Base-by-base conservation (phyloP, 2,797 vertebrate species). In the Pipistrellus pipistrellus region DNA sequence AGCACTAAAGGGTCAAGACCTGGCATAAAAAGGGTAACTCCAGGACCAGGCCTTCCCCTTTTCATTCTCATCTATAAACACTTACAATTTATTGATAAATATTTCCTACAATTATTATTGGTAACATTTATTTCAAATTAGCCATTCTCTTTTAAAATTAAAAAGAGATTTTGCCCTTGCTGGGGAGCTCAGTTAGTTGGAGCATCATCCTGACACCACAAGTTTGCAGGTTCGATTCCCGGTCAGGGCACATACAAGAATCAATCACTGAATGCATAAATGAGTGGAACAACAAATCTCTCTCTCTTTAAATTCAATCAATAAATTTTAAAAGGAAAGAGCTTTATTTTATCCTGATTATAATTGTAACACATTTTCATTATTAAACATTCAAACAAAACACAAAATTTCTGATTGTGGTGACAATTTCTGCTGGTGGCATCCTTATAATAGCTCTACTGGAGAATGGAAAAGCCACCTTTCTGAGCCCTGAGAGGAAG, bases 321-420 rank as follows among this genome's bases (percentile, higher is more conserved):
- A 64, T n/a, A 64, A n/a, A n/a, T 64, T 64, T 64, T 64, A 15
- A n/a, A 64, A 62, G 25, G 27, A 64, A 64, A 71, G 68, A 76
- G 20, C 23, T 88, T 81, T 88, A n/a, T 68, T 88, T 78, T 82
- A 53, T 62, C 35, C 77, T 64, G 25, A 53, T 55, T n/a, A 10
- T 38, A 82, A n/a, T 35, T 35, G 12, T 46, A 62, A 88, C 44
- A 71, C 8, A 12, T 30, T 21, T n/a, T 64, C 55, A n/a, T 53
- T 48, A 30, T 23, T 53, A 71, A 81, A 55, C 35, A 32, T 57
- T 69, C 30, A 48, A 64, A 77, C 4, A 4, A 46, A 87, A 41
- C 5, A 62, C 35, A 59, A 15, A 30, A 38, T 20, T 82, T 64
- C 68, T 48, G 41, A 21, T 41, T 14, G 35, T 30, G 59, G 20